Percentiles rank a stretch among this genome's conserved stretches.
Evolutionary conservation across 2,113 vertebrate species (phyloP).

Genomic region (Benitochromis conjunctus): DNA sequence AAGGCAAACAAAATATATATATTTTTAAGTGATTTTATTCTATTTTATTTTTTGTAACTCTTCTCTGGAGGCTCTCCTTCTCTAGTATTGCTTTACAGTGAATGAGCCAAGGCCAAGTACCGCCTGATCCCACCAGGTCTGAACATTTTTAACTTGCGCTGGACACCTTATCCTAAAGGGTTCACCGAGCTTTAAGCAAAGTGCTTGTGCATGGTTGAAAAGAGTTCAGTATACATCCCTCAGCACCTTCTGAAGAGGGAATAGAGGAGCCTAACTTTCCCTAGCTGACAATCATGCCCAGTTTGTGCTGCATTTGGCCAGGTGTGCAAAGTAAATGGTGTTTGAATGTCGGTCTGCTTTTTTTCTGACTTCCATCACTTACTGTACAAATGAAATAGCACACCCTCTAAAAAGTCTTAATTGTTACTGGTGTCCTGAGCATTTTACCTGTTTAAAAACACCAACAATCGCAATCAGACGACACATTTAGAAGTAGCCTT

Average conservation of each 20-base stretch:
- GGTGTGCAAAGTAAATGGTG: not conserved
- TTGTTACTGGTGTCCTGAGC: not conserved
- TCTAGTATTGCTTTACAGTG: not conserved
- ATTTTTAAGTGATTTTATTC: not conserved
- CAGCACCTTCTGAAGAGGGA: not conserved
- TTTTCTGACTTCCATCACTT: not conserved
- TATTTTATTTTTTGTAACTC: not conserved
- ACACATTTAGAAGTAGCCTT: not conserved
- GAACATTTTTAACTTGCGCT: not conserved
- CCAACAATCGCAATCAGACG: not conserved
- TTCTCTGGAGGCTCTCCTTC: not conserved
- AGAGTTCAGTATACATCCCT: not conserved
- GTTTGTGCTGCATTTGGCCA: not conserved
- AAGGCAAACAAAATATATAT: not conserved
- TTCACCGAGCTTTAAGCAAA: not conserved
- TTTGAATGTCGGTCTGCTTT: not conserved
- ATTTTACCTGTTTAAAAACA: not conserved
- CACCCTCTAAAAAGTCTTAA: not conserved
- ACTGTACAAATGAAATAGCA: not conserved
- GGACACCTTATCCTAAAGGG: not conserved
- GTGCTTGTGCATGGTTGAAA: not conserved
- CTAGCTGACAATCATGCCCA: not conserved
- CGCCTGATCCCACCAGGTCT: not conserved
- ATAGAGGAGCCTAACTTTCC: not conserved
- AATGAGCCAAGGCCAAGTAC: not conserved